Evolutionary conservation across 2,888 invertebrate species (phyloP), one percentile per base, ranked within the genome.

Genomic region (Polyommatus iphigenia): DNA sequence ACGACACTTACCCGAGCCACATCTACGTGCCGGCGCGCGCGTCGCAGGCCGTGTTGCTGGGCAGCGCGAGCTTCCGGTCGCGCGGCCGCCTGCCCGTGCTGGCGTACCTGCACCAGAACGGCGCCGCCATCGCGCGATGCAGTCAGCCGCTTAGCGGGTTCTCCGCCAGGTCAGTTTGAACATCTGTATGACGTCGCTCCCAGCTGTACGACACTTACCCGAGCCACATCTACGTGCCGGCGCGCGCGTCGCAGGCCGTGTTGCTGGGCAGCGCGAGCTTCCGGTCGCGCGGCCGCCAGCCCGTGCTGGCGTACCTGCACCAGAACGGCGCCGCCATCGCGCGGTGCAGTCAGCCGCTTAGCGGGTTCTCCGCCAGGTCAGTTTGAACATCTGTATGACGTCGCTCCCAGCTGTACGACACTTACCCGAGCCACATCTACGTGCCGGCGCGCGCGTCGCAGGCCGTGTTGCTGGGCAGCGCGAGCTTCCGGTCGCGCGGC

Each of bases 171-270:
- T 80, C 50, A 50, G 50, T 50, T 2, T 13, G 46, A 50, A 50
- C 50, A 50, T 50, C 50, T 50, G 7, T 13, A 24, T 46, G 80
- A 81, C 76, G 80, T 67, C 62, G 8, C 18, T 94, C 94, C 24
- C 91, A 98, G 97, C 94, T 99, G 24, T 99, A 99, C 91, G 99
- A 99, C 93, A 99, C 99, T 15, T 99, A 99, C 91, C 99, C 99
- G 1, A 96, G 97, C 83, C 96, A 97, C 91, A 94, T 99, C 78
- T 99, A 97, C 93, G 98, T 99, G 80, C 99, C 99, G 8, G 95
- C 96, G 41, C 95, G 96, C 50, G 98, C 98, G 57, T 96, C 96
- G 76, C 97, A 97, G 10, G 96, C 97, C 71, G 96, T 98, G 79
- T 94, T 99, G 78, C 95, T 98, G 78, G 99, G 99, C 80, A 99